Evolutionary conservation across 2,797 vertebrate species (phyloP), one percentile per base, ranked within the genome.

Genomic region (Hylomyscus alleni): DNA sequence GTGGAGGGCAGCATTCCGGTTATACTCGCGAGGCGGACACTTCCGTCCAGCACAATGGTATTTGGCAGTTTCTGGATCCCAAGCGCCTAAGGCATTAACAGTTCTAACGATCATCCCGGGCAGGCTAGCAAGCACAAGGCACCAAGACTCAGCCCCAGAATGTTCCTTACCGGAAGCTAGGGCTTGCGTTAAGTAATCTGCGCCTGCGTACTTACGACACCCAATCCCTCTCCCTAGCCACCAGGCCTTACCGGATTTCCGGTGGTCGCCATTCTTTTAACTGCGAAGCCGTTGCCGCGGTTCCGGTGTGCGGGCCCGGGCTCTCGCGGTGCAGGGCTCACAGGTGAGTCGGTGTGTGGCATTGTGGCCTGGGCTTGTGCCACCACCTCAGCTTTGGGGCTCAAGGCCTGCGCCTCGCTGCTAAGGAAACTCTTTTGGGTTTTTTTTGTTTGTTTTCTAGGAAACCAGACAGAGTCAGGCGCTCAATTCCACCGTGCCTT

Each of bases 271-370:
- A 19, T 69, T 78, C 8, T 37, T 11, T 24, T 40, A 2, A 9
- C 40, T 2, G 14, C 14, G 12, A 9, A 0, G 78, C 3, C 0
- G 0, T 0, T 3, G 7, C 50, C 1, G 6, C 0, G 0, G 2
- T 9, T 29, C 12, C 47, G 10, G 3, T 17, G 2, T 8, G 24
- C 17, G 56, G 34, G 12, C 6, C 0, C 3, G 26, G 31, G 26
- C 17, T 73, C 50, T 60, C 0, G 14, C 1, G 2, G 50, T 26
- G 26, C 47, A 47, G 22, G 4, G 3, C 3, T 14, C 19, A 14
- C 47, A 13, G 56, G 44, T 88, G 1, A 3, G 73, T 52, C 31
- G 20, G 4, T 85, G 82, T 50, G 44, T n/a, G 83, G 31, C 67
- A 34, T 56, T 50, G 44, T 14, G 62, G 44, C 47, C 31, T 11